Percentiles rank a stretch among this genome's conserved stretches.
Evolutionary conservation across 1,140 invertebrate genomes (phyloP).

Genomic region (Trichonephila clavata): DNA sequence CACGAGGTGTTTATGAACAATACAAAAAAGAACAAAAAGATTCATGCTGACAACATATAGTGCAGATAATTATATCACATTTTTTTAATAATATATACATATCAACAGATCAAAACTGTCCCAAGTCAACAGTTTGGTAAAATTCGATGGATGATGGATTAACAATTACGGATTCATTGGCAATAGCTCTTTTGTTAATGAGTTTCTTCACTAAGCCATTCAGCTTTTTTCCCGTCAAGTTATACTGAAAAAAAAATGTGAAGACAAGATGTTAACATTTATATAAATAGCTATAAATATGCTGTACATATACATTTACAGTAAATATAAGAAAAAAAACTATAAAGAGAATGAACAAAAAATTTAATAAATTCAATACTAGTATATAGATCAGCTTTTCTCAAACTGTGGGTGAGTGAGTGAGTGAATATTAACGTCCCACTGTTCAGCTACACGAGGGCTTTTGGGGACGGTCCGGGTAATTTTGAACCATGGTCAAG

Average conservation of each 20-base stretch:
- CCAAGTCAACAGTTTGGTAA: conserved; percentile 27
- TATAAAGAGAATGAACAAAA: accelerated
- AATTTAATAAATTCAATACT: no score
- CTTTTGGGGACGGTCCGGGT: no score
- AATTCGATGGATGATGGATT: conserved; percentile 48
- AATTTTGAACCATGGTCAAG: no score
- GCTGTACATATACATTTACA: not conserved
- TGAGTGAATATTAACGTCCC: no score
- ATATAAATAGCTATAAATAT: not conserved
- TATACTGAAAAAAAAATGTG: conserved; percentile 82
- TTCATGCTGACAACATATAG: no score
- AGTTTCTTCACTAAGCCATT: conserved; percentile 84
- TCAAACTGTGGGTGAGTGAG: no score
- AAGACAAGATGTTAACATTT: not conserved
- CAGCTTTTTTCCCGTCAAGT: conserved; percentile 85
- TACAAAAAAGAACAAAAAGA: no score
- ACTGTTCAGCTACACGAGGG: no score
- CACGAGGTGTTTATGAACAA: no score
- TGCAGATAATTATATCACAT: no score
- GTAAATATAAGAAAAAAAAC: not conserved
- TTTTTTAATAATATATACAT: no score
- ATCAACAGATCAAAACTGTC: conserved; percentile 1
- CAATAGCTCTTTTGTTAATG: conserved; percentile 78
- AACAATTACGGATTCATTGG: not conserved
- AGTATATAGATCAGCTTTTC: no score